A percentile compares a stretch with the other conserved stretches of the same genome.
These are phyloP conservation scores for Telmatochromis sp. DNA, from an alignment of 2,113 vertebrate genomes.

Conservation along the genomic window DNA sequence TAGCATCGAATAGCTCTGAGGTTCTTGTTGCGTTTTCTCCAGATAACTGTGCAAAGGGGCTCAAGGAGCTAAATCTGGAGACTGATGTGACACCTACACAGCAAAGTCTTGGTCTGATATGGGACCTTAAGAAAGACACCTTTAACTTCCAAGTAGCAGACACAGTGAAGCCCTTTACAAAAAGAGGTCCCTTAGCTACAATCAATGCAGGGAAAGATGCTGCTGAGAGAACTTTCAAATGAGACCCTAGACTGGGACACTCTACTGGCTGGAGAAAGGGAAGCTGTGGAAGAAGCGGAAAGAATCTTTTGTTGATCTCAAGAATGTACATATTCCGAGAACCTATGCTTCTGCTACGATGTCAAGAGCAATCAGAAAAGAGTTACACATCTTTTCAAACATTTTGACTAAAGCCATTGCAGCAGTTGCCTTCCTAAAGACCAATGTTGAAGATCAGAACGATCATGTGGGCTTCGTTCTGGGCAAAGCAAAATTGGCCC, in stretches of 20 bases:
- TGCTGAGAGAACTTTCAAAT: neutral
- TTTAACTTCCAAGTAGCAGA: neutral
- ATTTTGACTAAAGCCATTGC: neutral
- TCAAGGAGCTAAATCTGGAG: neutral
- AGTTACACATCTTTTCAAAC: neutral
- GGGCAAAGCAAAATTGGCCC: neutral
- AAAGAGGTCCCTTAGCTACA: neutral
- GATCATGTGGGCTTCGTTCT: neutral
- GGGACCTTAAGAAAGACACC: neutral
- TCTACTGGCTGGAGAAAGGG: rapidly evolving
- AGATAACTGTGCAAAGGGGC: neutral
- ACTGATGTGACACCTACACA: neutral
- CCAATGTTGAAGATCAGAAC: neutral
- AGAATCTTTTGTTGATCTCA: neutral
- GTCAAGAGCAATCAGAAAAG: neutral
- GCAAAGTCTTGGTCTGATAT: neutral
- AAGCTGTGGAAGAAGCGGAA: neutral
- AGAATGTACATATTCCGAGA: neutral
- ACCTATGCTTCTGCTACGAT: neutral
- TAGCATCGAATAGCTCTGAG: neutral
- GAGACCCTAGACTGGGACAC: neutral
- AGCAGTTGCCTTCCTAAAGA: neutral
- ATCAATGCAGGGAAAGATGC: neutral
- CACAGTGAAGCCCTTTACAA: neutral
- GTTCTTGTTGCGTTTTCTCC: neutral